Evolutionary conservation across 2,797 vertebrate genomes (phyloP), one percentile per base, ranked within the genome.

Genomic region (Perodicticus potto): DNA sequence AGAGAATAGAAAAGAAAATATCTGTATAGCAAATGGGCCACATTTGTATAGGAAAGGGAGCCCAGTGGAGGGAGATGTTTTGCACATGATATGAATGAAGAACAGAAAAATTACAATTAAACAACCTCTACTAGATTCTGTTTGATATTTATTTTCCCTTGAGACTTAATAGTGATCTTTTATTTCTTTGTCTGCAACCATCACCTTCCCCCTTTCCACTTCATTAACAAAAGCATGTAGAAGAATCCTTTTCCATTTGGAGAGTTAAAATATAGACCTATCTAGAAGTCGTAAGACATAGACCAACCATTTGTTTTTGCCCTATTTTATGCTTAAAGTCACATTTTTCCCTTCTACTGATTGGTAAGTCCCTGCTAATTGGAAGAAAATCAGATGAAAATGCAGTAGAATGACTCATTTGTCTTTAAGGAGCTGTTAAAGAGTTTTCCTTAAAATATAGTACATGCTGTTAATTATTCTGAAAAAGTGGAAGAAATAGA

Each of bases 1-100:
- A 67, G 27, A 81, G 13, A 74, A 89, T 72, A 88, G 89, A 95
- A 81, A 96, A 77, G 77, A 78, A 90, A 67, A 23, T 90, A 88
- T 86, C 87, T 90, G 3, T 40, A 40, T 2, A 95, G 70, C 32
- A 86, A 95, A 70, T 77, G 55, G 55, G 83, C 72, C 67, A 34
- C 34, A 83, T 70, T 96, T 84, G 53, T 73, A 23, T 17, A 91
- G 61, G 22, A 37, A 40, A 84, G 25, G 25, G 16, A 55, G 25
- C 13, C 49, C 45, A 23, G 32, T 5, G 34, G 9, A 76, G 29
- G 37, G 25, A 67, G 45, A 3, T 22, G 25, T 81, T 81, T 72
- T 72, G 63, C 92, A 69, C 12, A 72, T 20, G 32, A 29, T 78
- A 27, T 57, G 25, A 91, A 81, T 45, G 45, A 95, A 25, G 17